Percentiles rank a stretch among this genome's conserved stretches.
Evolutionary conservation across 2,888 invertebrate genomes (phyloP).

Genomic region (Siphonodentalium dalli): DNA sequence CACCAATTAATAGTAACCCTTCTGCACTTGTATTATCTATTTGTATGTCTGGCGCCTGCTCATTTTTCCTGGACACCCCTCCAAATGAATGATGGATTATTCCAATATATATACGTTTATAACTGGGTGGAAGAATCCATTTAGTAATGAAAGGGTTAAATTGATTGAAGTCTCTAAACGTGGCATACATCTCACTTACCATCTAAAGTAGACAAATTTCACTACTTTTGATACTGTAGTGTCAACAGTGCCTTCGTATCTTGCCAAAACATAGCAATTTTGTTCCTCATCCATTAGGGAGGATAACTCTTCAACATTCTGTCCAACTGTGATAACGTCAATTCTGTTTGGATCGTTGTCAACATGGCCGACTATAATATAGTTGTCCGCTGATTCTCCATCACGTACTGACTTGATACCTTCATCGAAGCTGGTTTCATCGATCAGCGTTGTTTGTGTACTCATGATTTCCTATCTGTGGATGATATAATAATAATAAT

Average conservation of each 20-base stretch:
- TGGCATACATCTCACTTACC: too few species aligned
- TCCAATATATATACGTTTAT: too few species aligned
- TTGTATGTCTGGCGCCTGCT: too few species aligned
- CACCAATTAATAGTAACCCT: too few species aligned
- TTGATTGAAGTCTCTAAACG: too few species aligned
- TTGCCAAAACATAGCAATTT: constrained; percentile 56
- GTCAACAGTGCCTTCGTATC: constrained; percentile 57
- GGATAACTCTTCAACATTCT: constrained; percentile 38
- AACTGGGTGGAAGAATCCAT: too few species aligned
- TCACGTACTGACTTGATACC: constrained; percentile 49
- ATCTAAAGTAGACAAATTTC: constrained; percentile 62
- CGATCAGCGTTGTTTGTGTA: constrained; percentile 45
- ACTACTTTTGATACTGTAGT: constrained; percentile 61
- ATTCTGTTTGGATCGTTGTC: constrained; percentile 51
- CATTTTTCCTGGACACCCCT: too few species aligned
- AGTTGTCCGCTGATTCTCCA: constrained; percentile 36
- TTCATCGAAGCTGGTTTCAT: constrained; percentile 39
- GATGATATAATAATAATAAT: too few species aligned
- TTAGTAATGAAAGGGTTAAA: too few species aligned
- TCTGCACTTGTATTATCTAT: too few species aligned
- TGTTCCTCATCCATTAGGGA: constrained; percentile 34
- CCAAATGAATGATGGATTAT: too few species aligned
- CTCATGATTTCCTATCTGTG: too few species aligned
- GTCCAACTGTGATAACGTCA: constrained; percentile 38
- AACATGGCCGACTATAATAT: constrained; percentile 53